Base-by-base conservation (phyloP, 2,888 invertebrate genomes). In the Scaptomyza tumidula region DNA sequence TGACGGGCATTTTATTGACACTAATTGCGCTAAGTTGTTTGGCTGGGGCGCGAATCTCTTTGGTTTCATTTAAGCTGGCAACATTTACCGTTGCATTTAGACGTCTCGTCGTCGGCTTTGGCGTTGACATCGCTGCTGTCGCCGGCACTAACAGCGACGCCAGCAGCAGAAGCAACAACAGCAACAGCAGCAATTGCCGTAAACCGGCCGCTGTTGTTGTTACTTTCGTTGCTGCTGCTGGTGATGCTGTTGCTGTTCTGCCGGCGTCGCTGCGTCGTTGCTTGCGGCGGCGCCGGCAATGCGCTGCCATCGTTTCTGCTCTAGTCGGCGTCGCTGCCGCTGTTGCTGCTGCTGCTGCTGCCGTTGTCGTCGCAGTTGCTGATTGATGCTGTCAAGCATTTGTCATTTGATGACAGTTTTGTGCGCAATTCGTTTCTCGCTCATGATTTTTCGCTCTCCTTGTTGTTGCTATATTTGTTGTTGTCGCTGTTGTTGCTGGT, bases 371-470 rank as follows among this genome's bases (percentile, higher is more conserved):
- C 69, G 59, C 68, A 53, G 71, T 56, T 75, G 80, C 75, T 89
- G 90, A 89, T 90, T 89, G 90, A 89, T 87, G 89, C 90, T 85
- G 90, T 90, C 90, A 88, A 86, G 86, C 90, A 90, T 90, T 90
- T 91, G 90, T 90, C 91, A 90, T 88, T 91, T 91, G 86, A 91
- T 90, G 90, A 91, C 90, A 89, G 90, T 90, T 86, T 88, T 89
- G 90, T 90, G 90, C 82, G 90, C 90, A 83, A 88, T 86, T 85
- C 90, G 88, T 85, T 89, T 86, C 78, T 86, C 79, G 84, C 80
- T 89, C 91, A 90, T 90, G 90, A 88, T 89, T 84, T 80, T 75
- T 71, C 54, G 75, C 60, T 69, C 62, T 63, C 41, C 29, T 65
- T 60, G 57, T 73, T 67, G 45, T 54, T 53, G 24, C 29, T 41